Base-by-base conservation (phyloP, 2,888 invertebrate genomes). In the Hypsopygia costalis region DNA sequence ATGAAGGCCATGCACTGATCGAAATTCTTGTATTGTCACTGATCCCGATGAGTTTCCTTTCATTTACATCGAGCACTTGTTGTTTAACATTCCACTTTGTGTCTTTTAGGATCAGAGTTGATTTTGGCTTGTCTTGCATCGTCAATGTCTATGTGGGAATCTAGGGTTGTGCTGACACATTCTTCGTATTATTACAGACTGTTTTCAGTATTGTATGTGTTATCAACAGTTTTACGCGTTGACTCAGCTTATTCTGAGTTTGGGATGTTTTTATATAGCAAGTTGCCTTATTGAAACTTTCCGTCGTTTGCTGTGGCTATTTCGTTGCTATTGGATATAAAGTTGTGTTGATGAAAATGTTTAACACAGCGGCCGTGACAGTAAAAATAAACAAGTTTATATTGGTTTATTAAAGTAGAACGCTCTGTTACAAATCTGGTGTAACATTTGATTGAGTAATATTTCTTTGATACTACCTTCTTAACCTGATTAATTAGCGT, bases 161-260 rank as follows among this genome's bases (percentile, higher is more conserved):
- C 31, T 31, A 31, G 56, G 66, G 57, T 56, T 60, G 45, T 64
- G 73, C 74, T 75, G 74, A 76, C 69, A 62, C 58, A 58, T 64
- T 60, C 49, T 58, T 52, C 59, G 50, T 55, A 51, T 63, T 65
- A 65, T 62, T 61, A 16, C 16, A 59, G 58, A 62, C 51, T 62
- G 60, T 65, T 62, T 59, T 61, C 62, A 57, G 62, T 61, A 62
- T 64, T 61, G 63, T 55, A 55, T 62, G 64, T 62, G 53, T 51
- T 62, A 62, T 61, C 63, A 61, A 65, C 60, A 52, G 43, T 57
- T 61, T 62, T 55, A 57, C 55, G 54, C 46, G 16, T 30, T 39
- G 49, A 51, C 48, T 57, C 52, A 55, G 56, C 58, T 55, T 51
- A 49, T 55, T 16, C 27, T 34, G 43, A 45, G 44, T 35, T 47